phyloP scores from a whole-genome alignment of 2,797 vertebrate species.

The Helostoma temminkii region DNA sequence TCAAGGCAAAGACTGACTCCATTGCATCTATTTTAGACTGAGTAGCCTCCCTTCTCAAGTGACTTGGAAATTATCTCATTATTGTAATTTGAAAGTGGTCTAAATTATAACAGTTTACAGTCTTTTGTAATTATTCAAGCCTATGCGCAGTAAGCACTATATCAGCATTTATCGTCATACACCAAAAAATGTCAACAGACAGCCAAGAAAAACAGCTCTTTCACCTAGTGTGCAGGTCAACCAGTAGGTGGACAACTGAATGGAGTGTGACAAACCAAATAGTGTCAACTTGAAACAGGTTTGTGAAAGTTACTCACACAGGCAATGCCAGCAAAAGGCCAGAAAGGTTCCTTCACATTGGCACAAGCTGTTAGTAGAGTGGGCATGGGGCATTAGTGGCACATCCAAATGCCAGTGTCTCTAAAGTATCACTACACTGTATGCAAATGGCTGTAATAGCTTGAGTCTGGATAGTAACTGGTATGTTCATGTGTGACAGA shows the following conservation, averaged over 20 bases:
- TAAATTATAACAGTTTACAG: too few relatives aligned
- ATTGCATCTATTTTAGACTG: neutral
- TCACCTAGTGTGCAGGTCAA: conserved; percentile 26
- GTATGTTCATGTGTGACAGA: conserved; percentile 14
- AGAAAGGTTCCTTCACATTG: conserved; percentile 62
- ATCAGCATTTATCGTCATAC: too few relatives aligned
- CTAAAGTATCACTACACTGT: conserved; percentile 25
- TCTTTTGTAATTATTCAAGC: too few relatives aligned
- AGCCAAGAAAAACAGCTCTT: conserved; percentile 44
- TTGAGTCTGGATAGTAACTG: conserved; percentile 33
- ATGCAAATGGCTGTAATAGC: conserved; percentile 1
- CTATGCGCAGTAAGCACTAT: too few relatives aligned
- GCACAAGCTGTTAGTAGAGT: conserved; percentile 56
- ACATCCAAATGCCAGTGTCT: conserved; percentile 68
- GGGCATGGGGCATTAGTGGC: conserved; percentile 47
- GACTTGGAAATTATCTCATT: too few relatives aligned
- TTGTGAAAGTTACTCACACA: conserved; percentile 31
- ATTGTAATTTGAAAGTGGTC: too few relatives aligned
- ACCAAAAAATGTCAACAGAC: too few relatives aligned
- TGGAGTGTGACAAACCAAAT: conserved; percentile 29
- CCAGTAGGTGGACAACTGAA: conserved; percentile 35
- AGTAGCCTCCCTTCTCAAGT: too few relatives aligned
- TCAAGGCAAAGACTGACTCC: neutral
- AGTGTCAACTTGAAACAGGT: conserved; percentile 45
- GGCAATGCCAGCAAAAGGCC: conserved; percentile 64